These are phyloP conservation scores for Drosophila mojavensis DNA, from an alignment of 1,140 invertebrate species.

Conservation along the genomic window DNA sequence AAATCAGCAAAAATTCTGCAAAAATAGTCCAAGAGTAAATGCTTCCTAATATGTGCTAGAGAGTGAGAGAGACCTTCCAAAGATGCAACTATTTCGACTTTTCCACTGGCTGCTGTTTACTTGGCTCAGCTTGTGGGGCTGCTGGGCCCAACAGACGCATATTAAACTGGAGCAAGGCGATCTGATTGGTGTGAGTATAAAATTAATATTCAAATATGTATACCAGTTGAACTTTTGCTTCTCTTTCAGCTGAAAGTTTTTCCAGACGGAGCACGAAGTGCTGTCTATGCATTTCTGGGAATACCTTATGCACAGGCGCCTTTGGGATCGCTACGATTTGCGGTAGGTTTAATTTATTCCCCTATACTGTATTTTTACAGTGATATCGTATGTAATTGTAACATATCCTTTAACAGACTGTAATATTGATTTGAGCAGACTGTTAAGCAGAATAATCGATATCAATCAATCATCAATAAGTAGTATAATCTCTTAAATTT, in stretches of 20 bases:
- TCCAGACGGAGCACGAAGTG: constrained; percentile 83
- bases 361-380: no score
- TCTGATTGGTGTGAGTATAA: constrained; percentile 63
- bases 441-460: no score
- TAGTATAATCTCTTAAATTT: no score
- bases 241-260: constrained; percentile 84
- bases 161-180: constrained; percentile 75
- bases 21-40: constrained; percentile 45
- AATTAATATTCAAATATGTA: not conserved
- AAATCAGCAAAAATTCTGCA: not conserved
- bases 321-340: constrained; percentile 86
- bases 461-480: no score
- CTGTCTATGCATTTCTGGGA: constrained; percentile 87
- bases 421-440: not conserved
- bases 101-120: not conserved
- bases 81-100: constrained; percentile 40
- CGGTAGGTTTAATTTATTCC: constrained; percentile 63
- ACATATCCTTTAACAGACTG: not conserved
- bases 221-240: not conserved
- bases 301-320: constrained; percentile 89
- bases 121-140: constrained; percentile 5
- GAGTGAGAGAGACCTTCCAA: constrained; percentile 23
- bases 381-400: no score
- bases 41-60: constrained; percentile 45
- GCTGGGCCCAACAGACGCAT: constrained; percentile 63